Percentiles rank a stretch among this genome's conserved stretches.
Conservation (phyloP, 2,888 invertebrate species). For the Teleiodes luculella region DNA sequence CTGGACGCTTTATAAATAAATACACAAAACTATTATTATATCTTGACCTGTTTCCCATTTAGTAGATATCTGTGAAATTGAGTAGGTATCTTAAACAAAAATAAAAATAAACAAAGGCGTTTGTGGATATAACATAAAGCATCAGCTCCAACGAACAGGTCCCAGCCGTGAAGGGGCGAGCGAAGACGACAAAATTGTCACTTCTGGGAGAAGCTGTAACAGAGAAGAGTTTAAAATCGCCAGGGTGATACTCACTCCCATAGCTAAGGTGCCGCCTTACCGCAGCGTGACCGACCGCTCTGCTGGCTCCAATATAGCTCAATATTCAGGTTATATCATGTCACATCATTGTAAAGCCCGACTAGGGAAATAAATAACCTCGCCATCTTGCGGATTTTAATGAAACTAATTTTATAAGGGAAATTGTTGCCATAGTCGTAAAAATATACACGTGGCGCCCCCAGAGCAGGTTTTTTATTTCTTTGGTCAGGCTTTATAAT, state of each 20-base stretch:
- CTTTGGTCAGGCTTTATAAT: too few relatives aligned
- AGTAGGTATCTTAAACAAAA: background rate
- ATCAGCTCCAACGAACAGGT: background rate
- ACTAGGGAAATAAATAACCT: too few relatives aligned
- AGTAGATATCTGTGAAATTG: too few relatives aligned
- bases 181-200: background rate
- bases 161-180: background rate
- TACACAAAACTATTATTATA: too few relatives aligned
- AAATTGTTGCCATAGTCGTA: too few relatives aligned
- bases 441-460: too few relatives aligned
- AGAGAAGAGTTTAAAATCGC: background rate
- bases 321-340: conserved; percentile 2
- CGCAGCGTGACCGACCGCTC: background rate
- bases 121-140: conserved; percentile 1
- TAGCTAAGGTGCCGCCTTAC: background rate
- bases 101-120: background rate
- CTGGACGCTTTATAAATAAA: too few relatives aligned
- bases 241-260: background rate
- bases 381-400: too few relatives aligned
- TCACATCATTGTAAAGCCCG: too few relatives aligned
- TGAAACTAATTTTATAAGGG: too few relatives aligned
- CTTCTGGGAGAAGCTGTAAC: background rate
- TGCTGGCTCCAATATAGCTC: background rate
- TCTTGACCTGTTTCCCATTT: too few relatives aligned
- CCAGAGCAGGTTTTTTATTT: too few relatives aligned